phyloP scores from a whole-genome alignment of 2,888 invertebrate species.

The Cordylochernes scorpioides region DNA sequence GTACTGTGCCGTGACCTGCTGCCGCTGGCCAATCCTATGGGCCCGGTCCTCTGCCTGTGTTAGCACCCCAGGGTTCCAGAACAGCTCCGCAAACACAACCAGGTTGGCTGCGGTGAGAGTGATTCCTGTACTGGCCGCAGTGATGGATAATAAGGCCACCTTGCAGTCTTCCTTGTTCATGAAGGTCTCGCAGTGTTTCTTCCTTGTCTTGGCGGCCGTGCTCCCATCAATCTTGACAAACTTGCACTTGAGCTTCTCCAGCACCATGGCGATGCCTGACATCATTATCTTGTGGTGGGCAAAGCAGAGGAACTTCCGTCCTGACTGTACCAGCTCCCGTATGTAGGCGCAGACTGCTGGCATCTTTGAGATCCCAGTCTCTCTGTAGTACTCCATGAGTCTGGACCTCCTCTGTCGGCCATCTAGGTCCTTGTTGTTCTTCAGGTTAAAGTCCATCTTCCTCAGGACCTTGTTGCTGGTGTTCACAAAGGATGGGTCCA shows the following conservation, averaged over 20 bases:
- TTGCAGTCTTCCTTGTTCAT: slow-evolving; percentile 36
- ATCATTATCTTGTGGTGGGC: slow-evolving; percentile 67
- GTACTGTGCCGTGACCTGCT: slow-evolving; percentile 43
- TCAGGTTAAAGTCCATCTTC: slow-evolving; percentile 30
- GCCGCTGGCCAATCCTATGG: slow-evolving; percentile 67
- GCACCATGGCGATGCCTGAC: slow-evolving; percentile 39
- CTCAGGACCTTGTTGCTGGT: slow-evolving; percentile 32
- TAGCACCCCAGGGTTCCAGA: slow-evolving; percentile 75
- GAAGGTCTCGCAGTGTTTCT: slow-evolving; percentile 46
- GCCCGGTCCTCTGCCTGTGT: slow-evolving; percentile 52
- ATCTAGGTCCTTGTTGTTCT: slow-evolving; percentile 25
- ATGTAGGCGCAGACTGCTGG: slow-evolving; percentile 59
- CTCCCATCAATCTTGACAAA: slow-evolving; percentile 69
- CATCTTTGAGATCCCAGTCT: slow-evolving; percentile 49
- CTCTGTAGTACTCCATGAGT: slow-evolving; percentile 48
- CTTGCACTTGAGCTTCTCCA: slow-evolving; percentile 31
- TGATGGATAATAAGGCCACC: slow-evolving; percentile 62
- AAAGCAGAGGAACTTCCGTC: slow-evolving; percentile 62
- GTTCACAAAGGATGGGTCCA: slow-evolving; percentile 40
- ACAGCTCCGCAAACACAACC: slow-evolving; percentile 75
- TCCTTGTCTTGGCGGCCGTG: slow-evolving; percentile 40
- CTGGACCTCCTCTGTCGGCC: slow-evolving; percentile 33
- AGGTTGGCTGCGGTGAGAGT: slow-evolving; percentile 69
- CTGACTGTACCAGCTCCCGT: slow-evolving; percentile 35
- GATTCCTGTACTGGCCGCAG: slow-evolving; percentile 69